Base-by-base conservation (phyloP, 2,113 vertebrate genomes). In the Benitochromis conjunctus region DNA sequence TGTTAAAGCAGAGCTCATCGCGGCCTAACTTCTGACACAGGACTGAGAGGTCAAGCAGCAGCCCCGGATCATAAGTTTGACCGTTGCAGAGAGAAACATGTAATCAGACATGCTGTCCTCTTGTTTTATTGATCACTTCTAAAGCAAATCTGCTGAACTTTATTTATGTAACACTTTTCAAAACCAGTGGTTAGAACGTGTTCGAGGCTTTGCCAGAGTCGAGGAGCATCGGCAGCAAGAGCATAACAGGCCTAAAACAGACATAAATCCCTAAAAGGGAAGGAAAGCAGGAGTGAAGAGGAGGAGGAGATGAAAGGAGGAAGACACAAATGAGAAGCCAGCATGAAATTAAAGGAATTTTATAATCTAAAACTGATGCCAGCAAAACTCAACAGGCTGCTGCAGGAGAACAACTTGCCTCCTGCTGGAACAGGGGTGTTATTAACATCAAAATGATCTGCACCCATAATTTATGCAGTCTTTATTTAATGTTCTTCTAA, bases 191-290 rank as follows among this genome's bases (percentile, higher is more conserved):
- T 53, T 71, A 48, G 18, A 85, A 64, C 46, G 51, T 82, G 10
- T 69, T 77, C 14, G 19, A 69, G 26, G 58, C 69, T 60, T 24
- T 14, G 82, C 13, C 54, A 78, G 34, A 82, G 53, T 46, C 9
- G 3, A 46, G 36, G 41, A 83, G 56, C 48, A 64, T 34, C 7
- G 1, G 31, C 26, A 86, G 29, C n/a, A 60, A 69, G 53, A 90
- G 81, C 24, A 57, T 9, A 55, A 79, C 86, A 18, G 79, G 46
- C 80, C 16, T 48, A 41, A 81, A 84, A 84, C 83, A 56, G 9
- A 60, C 34, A 85, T 54, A 88, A 87, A 66, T 78, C 90, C 92
- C 69, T 92, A 94, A 87, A 76, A 94, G 86, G 90, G 90, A 83
- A 84, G 54, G 69, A 71, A 62, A 71, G 34, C 41, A 43, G 24